These are phyloP conservation scores for Orientallactaga sibirica DNA, from an alignment of 2,797 vertebrate genomes.

Conservation along the genomic window DNA sequence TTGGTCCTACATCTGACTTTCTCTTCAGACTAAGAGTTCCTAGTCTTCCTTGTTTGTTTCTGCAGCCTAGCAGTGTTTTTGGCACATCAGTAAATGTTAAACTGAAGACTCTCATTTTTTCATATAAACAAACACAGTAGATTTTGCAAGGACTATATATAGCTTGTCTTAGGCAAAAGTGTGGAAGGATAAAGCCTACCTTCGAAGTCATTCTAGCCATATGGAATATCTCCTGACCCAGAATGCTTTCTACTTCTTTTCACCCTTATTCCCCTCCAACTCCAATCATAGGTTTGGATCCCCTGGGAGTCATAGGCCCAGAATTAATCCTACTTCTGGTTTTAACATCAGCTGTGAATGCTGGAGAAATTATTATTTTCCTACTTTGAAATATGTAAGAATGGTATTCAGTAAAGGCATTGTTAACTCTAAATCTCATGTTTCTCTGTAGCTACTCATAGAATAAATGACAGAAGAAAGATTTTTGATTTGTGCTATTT, in stretches of 20 bases:
- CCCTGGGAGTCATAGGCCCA: neutral
- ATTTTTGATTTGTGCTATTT: neutral
- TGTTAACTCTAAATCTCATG: neutral
- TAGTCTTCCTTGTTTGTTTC: neutral
- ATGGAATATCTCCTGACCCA: neutral
- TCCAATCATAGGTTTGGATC: neutral
- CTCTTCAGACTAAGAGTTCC: neutral
- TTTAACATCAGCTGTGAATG: neutral
- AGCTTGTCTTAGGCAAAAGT: neutral
- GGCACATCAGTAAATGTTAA: neutral
- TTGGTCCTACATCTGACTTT: neutral
- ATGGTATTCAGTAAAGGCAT: neutral
- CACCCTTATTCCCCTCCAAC: too few species aligned
- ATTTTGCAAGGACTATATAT: constrained; percentile 19
- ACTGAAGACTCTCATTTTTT: neutral
- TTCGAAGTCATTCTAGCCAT: neutral
- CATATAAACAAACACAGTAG: neutral
- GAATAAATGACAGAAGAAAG: neutral
- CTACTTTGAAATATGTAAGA: neutral
- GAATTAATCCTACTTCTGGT: neutral
- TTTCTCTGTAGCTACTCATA: neutral
- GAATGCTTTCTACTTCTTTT: neutral
- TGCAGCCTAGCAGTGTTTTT: neutral
- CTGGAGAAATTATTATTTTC: neutral
- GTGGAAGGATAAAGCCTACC: neutral